Evolutionary conservation across 2,113 vertebrate genomes (phyloP).

Genomic region (Pachyramphus minor): DNA sequence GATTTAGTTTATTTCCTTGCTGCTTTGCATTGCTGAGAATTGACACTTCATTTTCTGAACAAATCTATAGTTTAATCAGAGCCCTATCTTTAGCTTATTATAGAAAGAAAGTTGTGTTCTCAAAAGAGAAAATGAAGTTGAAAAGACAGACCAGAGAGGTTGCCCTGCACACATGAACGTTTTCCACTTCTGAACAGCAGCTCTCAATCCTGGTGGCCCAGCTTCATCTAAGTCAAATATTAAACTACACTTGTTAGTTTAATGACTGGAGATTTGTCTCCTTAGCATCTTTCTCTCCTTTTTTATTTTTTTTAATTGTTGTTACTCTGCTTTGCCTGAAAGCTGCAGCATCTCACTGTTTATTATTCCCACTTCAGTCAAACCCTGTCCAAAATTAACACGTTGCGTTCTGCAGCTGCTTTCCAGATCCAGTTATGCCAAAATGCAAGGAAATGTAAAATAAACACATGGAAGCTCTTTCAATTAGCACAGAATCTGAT

Average conservation of each 20-base stretch:
- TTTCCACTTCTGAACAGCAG: neutral
- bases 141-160: conserved; percentile 19
- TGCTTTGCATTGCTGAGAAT: neutral
- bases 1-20: neutral
- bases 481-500: conserved; percentile 55
- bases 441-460: conserved; percentile 38
- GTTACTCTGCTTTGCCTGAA: conserved; percentile 83
- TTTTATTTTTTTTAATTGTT: conserved; percentile 75
- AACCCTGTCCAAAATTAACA: conserved; percentile 77
- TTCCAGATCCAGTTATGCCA: neutral
- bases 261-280: conserved; percentile 15
- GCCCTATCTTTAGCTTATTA: neutral
- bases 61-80: neutral
- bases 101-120: neutral
- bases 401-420: conserved; percentile 5
- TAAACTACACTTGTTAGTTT: conserved; percentile 27
- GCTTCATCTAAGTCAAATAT: conserved; percentile 22
- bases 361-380: conserved; percentile 77
- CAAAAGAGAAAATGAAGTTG: conserved; percentile 25
- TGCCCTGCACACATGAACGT: conserved; percentile 1
- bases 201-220: neutral
- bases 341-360: conserved; percentile 85
- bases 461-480: conserved; percentile 45
- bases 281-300: neutral
- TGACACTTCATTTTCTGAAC: conserved; percentile 5